Evolutionary conservation across 2,113 vertebrate genomes (phyloP).

Genomic region (Gallinago media): DNA sequence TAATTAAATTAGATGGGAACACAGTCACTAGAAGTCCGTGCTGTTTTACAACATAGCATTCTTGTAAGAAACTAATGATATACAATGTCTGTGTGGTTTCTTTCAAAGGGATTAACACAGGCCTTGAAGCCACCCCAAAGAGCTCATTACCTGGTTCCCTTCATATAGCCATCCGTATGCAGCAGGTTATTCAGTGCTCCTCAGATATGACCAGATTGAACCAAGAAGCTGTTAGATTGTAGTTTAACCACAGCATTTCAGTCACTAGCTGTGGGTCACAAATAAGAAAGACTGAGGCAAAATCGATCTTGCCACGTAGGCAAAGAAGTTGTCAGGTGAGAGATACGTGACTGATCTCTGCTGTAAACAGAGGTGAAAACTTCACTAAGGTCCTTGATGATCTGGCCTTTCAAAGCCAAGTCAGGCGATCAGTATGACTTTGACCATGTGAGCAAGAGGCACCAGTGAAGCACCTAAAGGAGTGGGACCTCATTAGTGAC

Average conservation of each 20-base stretch:
- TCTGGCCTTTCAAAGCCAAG: background rate
- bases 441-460: background rate
- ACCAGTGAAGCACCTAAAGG: background rate
- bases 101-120: background rate
- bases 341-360: background rate
- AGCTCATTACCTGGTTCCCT: background rate
- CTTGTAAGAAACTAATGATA: constrained; percentile 2
- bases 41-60: background rate
- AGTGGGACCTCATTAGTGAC: background rate
- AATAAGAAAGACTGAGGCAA: background rate
- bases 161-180: background rate
- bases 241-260: background rate
- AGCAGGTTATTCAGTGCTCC: background rate
- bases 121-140: background rate
- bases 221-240: background rate
- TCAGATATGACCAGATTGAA: background rate
- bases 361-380: background rate
- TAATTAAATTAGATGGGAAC: background rate
- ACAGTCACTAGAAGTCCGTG: background rate
- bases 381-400: background rate
- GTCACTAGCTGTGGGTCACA: background rate
- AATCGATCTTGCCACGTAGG: accelerated
- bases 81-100: background rate
- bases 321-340: background rate
- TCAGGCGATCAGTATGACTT: background rate